Evolutionary conservation across 1,140 invertebrate genomes (phyloP), one percentile per base, ranked within the genome.

Genomic region (Platorchestia sp.): DNA sequence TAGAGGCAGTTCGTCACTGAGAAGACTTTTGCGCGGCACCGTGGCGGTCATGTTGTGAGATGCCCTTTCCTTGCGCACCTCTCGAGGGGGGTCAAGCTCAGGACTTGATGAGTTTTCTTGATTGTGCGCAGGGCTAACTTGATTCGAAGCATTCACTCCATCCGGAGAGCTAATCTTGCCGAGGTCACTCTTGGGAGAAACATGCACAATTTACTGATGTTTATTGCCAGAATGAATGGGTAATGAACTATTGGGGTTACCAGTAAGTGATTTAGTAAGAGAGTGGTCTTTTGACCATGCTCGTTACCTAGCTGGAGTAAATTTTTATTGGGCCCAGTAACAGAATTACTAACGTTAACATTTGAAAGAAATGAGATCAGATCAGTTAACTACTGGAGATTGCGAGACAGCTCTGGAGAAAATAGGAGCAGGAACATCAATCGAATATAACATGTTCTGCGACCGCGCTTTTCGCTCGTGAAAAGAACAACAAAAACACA

Each of bases 1-100:
- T 16, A 44, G 6, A 40, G 45, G 91, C 43, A 93, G 91, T 36
- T 93, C 91, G 91, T 93, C 91, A 40, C 91, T 93, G 43, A 93
- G 91, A 22, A 93, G 91, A 40, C 91, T 93, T 36, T 45, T 93
- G 91, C 47, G 91, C 6, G 43, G 91, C 44, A 47, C 91, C 10
- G 0, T 47, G 91, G 43, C 91, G 3, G 91, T 93, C 91, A 93
- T 45, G 91, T 93, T 93, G 45, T 36, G 59, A 75, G 59, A 75
- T 36, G 59, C 59, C 36, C 59, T 75, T 36, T 75, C 59, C 27
- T 27, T 75, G 10, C 27, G 59, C 59, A 14, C 59, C 59, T 75
- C 59, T 22, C 1, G 27, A 36, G 59, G 36, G 27, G 14, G 14
- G 59, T 75, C 59, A 75, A 75, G 59, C 59, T 36, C 36, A 36